These are phyloP conservation scores for Cryptus armator DNA, from an alignment of 2,888 invertebrate genomes.

Conservation along the genomic window DNA sequence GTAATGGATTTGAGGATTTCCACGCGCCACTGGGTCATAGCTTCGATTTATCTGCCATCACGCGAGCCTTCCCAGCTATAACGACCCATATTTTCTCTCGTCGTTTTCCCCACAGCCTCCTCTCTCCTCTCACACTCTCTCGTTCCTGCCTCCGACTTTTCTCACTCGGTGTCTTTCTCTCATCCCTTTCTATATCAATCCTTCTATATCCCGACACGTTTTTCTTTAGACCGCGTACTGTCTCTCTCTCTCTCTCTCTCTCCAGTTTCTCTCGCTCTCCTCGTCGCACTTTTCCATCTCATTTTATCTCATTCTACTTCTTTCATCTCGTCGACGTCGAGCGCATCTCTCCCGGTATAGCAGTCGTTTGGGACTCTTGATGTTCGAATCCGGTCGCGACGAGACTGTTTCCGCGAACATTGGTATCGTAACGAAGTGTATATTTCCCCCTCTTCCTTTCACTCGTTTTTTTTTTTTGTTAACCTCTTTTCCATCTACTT, in stretches of 20 bases:
- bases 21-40: constrained; percentile 63
- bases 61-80: constrained; percentile 41
- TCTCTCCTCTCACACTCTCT: neutral
- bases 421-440: constrained; percentile 41
- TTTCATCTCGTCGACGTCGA: constrained; percentile 36
- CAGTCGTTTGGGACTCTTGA: constrained; percentile 21
- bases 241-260: constrained; percentile 12
- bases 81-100: constrained; percentile 65
- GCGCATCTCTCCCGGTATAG: neutral
- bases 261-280: neutral
- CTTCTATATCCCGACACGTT: neutral
- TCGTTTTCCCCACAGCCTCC: constrained; percentile 21
- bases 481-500: constrained; percentile 49
- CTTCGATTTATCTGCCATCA: constrained; percentile 69
- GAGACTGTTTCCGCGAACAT: constrained; percentile 36
- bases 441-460: constrained; percentile 17
- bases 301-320: constrained; percentile 20
- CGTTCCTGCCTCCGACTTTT: neutral
- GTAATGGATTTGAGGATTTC: constrained; percentile 68
- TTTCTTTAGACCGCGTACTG: neutral
- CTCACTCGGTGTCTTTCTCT: constrained; percentile 4
- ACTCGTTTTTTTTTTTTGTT: constrained; percentile 11
- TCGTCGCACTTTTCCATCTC: constrained; percentile 32
- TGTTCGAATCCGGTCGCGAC: constrained; percentile 28
- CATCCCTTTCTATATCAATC: constrained; percentile 17